Conservation (phyloP, 2,888 invertebrate species). For the Acholoe squamosa region DNA sequence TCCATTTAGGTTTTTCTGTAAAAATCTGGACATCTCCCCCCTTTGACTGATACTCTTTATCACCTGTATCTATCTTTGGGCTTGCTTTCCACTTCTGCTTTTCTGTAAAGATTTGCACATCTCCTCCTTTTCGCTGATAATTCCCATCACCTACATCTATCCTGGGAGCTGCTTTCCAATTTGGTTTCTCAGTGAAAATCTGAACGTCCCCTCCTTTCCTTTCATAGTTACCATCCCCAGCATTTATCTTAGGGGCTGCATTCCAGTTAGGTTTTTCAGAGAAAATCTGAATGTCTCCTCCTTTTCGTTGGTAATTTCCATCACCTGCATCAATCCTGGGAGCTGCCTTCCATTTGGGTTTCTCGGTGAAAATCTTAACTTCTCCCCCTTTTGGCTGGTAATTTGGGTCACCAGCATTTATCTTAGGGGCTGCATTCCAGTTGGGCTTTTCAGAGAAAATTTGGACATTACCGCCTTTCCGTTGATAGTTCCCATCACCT, state of each 20-base stretch:
- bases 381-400: not conserved
- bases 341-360: slow-evolving; percentile 24
- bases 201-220: not conserved
- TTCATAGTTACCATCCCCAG: not conserved
- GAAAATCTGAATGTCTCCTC: not conserved
- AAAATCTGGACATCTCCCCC: slow-evolving; percentile 3
- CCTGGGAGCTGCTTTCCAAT: slow-evolving; percentile 8
- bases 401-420: slow-evolving; percentile 6
- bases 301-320: not conserved
- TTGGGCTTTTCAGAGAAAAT: slow-evolving; percentile 41
- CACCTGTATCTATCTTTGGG: not conserved
- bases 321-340: not conserved
- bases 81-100: not conserved
- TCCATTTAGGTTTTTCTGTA: slow-evolving; percentile 39
- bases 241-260: not conserved
- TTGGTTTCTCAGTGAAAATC: slow-evolving; percentile 21
- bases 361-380: slow-evolving; percentile 9
- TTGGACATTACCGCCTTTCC: slow-evolving; percentile 30
- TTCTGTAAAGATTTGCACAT: slow-evolving; percentile 16
- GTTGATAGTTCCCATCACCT: slow-evolving; percentile 35
- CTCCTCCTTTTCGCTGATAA: slow-evolving; percentile 18
- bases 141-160: slow-evolving; percentile 19
- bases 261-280: slow-evolving; percentile 12
- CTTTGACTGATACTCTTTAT: not conserved
- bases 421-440: slow-evolving; percentile 19